Evolutionary conservation across 2,113 vertebrate genomes (phyloP), one percentile per base, ranked within the genome.

Genomic region (Perognathus longimembris): DNA sequence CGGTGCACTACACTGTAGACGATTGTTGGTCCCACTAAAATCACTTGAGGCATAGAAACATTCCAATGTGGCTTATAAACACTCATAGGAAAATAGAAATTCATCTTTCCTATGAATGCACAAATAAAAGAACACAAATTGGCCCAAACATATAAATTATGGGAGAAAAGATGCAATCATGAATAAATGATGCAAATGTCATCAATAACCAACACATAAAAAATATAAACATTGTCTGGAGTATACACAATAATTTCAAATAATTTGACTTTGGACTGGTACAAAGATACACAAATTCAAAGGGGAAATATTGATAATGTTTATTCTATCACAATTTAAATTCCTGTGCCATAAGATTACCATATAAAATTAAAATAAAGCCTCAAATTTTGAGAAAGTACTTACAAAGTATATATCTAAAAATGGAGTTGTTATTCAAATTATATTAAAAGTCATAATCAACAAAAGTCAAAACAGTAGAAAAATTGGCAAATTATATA

Each of bases 341-440:
- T 7, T 70, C 78, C 40, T 71, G 5, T 42, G 86, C 22, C 26
- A 76, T 15, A 1, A 90, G 8, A 42, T 42, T 66, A 42, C 9
- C 9, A 34, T 22, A 6, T 77, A 87, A 92, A 92, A 90, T 32
- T 67, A 86, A 95, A 92, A 77, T 14, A 82, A 93, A 90, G 34
- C 1, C 61, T 69, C 18, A 88, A 73, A 64, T 18, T 24, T 93
- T 32, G 7, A 71, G n/a, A 88, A 92, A 78, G 74, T 79, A 34
- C 83, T 59, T 79, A 3, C 42, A 80, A 67, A 91, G 12, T 79
- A 79, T 45, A 20, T 78, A 70, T 59, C 6, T 40, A 64, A 89
- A 21, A 86, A 82, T 75, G 82, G 54, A 8, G 36, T 14, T 75
- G 24, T 3, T 67, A 26, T 81, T 77, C 45, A 90, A 1, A 77